Conservation (phyloP, 1,140 invertebrate genomes). For the Platorchestia sp. region DNA sequence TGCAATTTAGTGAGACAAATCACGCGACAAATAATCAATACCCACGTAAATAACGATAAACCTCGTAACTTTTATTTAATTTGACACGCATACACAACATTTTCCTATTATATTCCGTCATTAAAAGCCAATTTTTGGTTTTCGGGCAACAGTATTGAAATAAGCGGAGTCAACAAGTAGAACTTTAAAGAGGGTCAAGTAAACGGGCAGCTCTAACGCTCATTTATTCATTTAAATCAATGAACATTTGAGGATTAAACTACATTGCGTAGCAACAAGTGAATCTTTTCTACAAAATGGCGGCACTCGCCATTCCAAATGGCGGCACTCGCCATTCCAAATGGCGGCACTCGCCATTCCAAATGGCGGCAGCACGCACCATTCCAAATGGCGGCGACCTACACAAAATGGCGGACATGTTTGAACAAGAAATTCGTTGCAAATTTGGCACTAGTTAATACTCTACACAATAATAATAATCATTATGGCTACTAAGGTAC, state of each 20-base stretch:
- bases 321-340: not conserved
- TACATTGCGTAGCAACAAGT: not conserved
- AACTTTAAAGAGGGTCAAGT: too few species aligned
- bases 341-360: too few species aligned
- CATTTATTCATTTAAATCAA: not conserved
- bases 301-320: not conserved
- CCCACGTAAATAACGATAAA: too few species aligned
- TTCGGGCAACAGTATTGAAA: too few species aligned
- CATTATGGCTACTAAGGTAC: not conserved
- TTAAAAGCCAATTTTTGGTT: too few species aligned
- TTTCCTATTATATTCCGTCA: too few species aligned
- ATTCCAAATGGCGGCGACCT: not conserved
- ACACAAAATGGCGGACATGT: not conserved
- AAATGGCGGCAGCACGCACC: not conserved
- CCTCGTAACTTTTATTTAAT: too few species aligned
- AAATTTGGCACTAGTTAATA: not conserved
- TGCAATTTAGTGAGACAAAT: too few species aligned
- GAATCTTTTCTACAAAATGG: constrained; percentile 1
- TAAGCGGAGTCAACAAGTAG: too few species aligned
- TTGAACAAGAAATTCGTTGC: not conserved
- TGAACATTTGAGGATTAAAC: not conserved
- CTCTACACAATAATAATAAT: not conserved
- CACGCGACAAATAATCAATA: too few species aligned
- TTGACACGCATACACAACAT: too few species aligned
- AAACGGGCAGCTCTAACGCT: too few species aligned